Conservation (phyloP, 1,140 invertebrate genomes). For the Caenorhabditis inopinata region DNA sequence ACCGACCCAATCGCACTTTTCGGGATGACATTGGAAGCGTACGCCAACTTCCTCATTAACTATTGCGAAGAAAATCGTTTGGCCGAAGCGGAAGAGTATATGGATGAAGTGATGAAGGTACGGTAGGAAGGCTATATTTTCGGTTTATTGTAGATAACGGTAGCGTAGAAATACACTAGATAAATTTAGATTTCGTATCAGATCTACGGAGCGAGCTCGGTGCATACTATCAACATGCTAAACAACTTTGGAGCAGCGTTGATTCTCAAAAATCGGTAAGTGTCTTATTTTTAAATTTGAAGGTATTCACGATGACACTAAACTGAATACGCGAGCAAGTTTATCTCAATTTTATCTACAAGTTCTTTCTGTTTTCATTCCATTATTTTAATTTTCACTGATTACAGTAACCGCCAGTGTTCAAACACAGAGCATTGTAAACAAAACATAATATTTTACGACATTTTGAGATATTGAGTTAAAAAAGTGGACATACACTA, state of each 20-base stretch:
- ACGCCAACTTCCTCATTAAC: slow-evolving; percentile 61
- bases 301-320: background rate
- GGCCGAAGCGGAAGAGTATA: slow-evolving; percentile 61
- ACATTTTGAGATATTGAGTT: no score
- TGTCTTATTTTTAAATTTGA: background rate
- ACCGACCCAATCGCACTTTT: slow-evolving; percentile 64
- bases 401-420: no score
- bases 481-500: no score
- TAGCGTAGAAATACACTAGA: background rate
- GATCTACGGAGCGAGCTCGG: slow-evolving; percentile 57
- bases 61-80: slow-evolving; percentile 56
- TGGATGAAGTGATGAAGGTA: slow-evolving; percentile 64
- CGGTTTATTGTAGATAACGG: background rate
- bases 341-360: background rate
- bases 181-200: slow-evolving; percentile 61
- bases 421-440: no score
- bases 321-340: background rate
- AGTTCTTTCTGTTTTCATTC: no score
- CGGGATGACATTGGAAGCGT: slow-evolving; percentile 59
- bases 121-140: background rate
- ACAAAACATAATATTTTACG: no score
- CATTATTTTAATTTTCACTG: no score
- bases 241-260: slow-evolving; percentile 61
- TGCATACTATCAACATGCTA: slow-evolving; percentile 57
- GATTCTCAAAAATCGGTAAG: slow-evolving; percentile 53